Evolutionary conservation across 2,113 vertebrate genomes (phyloP).

Genomic region (Ardeotis arabs): DNA sequence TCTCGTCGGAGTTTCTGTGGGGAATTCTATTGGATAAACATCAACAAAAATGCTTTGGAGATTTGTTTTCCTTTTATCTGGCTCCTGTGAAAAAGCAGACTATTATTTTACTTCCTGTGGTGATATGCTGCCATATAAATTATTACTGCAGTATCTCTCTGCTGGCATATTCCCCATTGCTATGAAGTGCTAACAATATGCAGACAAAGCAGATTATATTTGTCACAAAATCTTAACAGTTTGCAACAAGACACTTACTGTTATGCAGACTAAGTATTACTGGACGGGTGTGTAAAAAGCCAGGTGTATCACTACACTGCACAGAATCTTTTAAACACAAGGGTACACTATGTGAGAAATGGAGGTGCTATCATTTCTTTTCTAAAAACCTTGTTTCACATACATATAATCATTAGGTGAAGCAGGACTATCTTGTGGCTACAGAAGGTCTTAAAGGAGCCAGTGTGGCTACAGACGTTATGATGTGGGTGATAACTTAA

Average conservation of each 20-base stretch:
- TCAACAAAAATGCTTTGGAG: not conserved
- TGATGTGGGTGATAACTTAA: not conserved
- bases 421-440: not conserved
- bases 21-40: not conserved
- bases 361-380: not conserved
- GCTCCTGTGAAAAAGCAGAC: not conserved
- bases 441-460: not conserved
- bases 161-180: not conserved
- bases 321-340: not conserved
- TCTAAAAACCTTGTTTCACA: not conserved
- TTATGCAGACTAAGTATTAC: not conserved
- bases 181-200: not conserved
- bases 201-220: not conserved
- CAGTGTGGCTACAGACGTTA: not conserved
- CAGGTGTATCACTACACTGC: not conserved
- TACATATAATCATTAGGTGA: not conserved
- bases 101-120: not conserved
- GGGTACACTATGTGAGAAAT: not conserved
- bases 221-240: not conserved
- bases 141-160: constrained; percentile 28
- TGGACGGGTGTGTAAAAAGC: not conserved
- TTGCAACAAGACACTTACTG: not conserved
- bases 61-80: constrained; percentile 2
- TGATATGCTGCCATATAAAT: not conserved
- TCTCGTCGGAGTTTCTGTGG: not conserved